Evolutionary conservation across 2,888 invertebrate genomes (phyloP).

Genomic region (Netelia inedita): DNA sequence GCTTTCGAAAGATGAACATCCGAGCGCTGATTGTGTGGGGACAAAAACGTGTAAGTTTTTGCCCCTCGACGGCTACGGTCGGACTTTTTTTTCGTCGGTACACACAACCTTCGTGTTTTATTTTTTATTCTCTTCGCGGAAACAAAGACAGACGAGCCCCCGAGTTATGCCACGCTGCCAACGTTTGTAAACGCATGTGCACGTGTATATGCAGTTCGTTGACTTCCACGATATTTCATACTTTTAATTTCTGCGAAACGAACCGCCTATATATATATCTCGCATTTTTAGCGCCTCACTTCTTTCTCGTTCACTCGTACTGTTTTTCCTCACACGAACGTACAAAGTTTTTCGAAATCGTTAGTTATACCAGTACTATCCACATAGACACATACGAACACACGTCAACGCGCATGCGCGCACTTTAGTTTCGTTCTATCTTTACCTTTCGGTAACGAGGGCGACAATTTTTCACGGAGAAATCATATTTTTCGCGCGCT

Average conservation of each 20-base stretch:
- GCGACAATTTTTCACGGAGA: no score
- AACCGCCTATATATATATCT: slow-evolving; percentile 16
- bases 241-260: slow-evolving; percentile 53
- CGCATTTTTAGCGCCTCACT: not conserved
- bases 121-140: slow-evolving; percentile 14
- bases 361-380: slow-evolving; percentile 36
- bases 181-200: not conserved
- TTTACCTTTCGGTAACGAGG: no score
- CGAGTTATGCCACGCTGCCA: not conserved
- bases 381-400: not conserved
- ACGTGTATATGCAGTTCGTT: slow-evolving; percentile 22
- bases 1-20: slow-evolving; percentile 37
- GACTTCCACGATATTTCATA: slow-evolving; percentile 28
- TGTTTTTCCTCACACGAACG: slow-evolving; percentile 1
- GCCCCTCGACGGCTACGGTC: not conserved
- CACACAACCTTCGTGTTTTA: slow-evolving; percentile 15
- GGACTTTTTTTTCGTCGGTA: not conserved
- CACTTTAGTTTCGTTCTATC: not conserved
- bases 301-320: not conserved
- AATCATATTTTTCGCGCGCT: no score
- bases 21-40: slow-evolving; percentile 53
- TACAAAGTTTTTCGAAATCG: slow-evolving; percentile 45
- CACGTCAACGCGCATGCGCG: not conserved
- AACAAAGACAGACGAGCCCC: not conserved
- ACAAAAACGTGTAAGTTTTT: slow-evolving; percentile 25